phyloP scores from a whole-genome alignment of 2,888 invertebrate species.

The Dendrolimus houi region DNA sequence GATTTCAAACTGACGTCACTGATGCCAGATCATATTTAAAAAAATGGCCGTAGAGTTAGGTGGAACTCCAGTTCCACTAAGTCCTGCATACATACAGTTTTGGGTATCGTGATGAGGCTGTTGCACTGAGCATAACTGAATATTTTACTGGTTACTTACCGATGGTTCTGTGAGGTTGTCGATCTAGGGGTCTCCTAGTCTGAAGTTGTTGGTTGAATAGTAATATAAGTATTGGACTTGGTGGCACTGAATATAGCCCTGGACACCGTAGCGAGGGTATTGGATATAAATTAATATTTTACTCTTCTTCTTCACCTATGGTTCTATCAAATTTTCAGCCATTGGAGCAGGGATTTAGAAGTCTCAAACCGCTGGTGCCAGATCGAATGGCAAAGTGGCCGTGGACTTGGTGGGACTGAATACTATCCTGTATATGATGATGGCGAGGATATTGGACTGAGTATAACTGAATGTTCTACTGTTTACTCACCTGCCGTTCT shows the following conservation, averaged over 20 bases:
- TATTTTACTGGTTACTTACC: constrained; percentile 23
- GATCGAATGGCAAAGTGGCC: constrained; percentile 45
- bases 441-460: constrained; percentile 30
- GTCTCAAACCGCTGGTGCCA: constrained; percentile 38
- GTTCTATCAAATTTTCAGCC: constrained; percentile 35
- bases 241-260: constrained; percentile 48
- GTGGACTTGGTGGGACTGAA: constrained; percentile 51
- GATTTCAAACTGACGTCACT: constrained; percentile 32
- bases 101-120: no score
- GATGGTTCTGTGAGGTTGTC: constrained; percentile 30
- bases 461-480: no score
- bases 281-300: constrained; percentile 5
- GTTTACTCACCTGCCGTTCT: constrained; percentile 41
- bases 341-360: constrained; percentile 42
- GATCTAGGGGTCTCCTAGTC: constrained; percentile 29
- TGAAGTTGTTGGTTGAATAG: constrained; percentile 50
- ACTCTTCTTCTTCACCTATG: neutral
- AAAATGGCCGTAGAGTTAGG: no score
- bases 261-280: constrained; percentile 31
- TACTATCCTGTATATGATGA: constrained; percentile 22
- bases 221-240: constrained; percentile 34
- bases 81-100: no score
- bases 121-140: no score
- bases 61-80: neutral
- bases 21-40: constrained; percentile 36